Base-by-base conservation (phyloP, 1,140 invertebrate genomes). In the Limonius californicus region DNA sequence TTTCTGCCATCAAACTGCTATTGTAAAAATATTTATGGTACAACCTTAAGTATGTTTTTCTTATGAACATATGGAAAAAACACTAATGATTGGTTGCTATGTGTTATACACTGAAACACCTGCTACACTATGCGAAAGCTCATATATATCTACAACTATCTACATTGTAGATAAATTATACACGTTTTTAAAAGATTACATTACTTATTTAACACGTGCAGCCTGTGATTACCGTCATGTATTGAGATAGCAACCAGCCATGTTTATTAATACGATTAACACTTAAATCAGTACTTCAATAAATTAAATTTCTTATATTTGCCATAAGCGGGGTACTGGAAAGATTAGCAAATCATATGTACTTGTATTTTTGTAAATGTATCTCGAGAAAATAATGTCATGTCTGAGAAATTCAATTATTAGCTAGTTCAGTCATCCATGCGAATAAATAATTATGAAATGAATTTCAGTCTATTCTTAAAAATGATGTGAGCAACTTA, bases 401-500 rank as follows among this genome's bases (percentile, higher is more conserved):
- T 6, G n/a, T 15, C 12, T 45, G 42, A 15, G 16, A 18, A 14
- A 14, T 14, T 15, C n/a, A 4, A 45, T 15, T 45, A 15, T 14
- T 15, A 45, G n/a, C n/a, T 15, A 45, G 16, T 3, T 59, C 45
- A 21, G 23, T 53, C 45, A 30, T 59, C 58, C 45, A 45, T 59
- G 35, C 7, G 27, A 56, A 56, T 56, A 56, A 35, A 56, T 56
- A 32, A 42, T 18, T 27, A 27, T 27, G 23, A 23, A 30, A 59
- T 59, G 58, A 59, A 42, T 59, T 53, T 59, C 58, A 59, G 58
- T 59, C 58, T 59, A 59, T 59, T 59, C 58, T 45, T 23, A 54
- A 19, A 23, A 54, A 14, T 14, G n/a, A 15, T 12, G 42, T 45
- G 42, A 15, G 42, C 16, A 45, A 15, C 16, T 45, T 15, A 45